phyloP scores from a whole-genome alignment of 1,140 invertebrate species.

The Drosophila sp. region DNA sequence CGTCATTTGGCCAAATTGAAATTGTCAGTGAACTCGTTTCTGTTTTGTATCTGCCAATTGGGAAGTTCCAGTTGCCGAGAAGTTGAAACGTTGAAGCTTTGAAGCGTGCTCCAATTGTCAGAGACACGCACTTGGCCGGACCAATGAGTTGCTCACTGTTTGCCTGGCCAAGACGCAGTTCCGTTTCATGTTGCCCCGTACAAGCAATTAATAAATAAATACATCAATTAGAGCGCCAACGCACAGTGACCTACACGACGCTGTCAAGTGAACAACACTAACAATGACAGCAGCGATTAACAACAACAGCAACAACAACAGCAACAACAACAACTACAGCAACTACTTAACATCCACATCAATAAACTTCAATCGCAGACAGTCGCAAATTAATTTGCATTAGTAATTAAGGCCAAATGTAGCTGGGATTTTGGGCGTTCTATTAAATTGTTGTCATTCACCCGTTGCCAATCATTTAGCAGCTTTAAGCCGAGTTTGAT shows the following conservation, averaged over 20 bases:
- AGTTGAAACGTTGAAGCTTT: no score
- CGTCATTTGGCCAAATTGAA: slow-evolving; percentile 62
- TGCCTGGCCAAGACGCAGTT: slow-evolving; percentile 48
- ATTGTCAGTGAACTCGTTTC: slow-evolving; percentile 58
- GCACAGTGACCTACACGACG: slow-evolving; percentile 75
- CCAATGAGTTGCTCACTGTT: neutral
- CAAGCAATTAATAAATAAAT: slow-evolving; percentile 69
- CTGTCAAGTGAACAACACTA: slow-evolving; percentile 36
- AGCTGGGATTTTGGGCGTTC: slow-evolving; percentile 62
- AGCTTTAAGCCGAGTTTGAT: slow-evolving; percentile 48
- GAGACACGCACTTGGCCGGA: slow-evolving; percentile 12
- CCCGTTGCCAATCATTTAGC: slow-evolving; percentile 33
- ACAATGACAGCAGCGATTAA: neutral
- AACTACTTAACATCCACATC: slow-evolving; percentile 45
- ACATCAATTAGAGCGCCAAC: slow-evolving; percentile 79
- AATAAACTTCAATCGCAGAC: slow-evolving; percentile 59
- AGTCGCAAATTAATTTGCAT: slow-evolving; percentile 72
- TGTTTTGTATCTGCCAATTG: slow-evolving; percentile 11
- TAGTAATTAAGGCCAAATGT: slow-evolving; percentile 68
- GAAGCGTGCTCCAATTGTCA: slow-evolving; percentile 45
- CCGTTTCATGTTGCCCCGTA: slow-evolving; percentile 59
- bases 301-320: neutral
- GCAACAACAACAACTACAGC: slow-evolving; percentile 1
- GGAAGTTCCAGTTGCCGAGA: slow-evolving; percentile 61
- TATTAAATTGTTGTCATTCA: slow-evolving; percentile 57